phyloP scores from a whole-genome alignment of 64 coral and sea anemone genomes.

The Stylophora pistillata region DNA sequence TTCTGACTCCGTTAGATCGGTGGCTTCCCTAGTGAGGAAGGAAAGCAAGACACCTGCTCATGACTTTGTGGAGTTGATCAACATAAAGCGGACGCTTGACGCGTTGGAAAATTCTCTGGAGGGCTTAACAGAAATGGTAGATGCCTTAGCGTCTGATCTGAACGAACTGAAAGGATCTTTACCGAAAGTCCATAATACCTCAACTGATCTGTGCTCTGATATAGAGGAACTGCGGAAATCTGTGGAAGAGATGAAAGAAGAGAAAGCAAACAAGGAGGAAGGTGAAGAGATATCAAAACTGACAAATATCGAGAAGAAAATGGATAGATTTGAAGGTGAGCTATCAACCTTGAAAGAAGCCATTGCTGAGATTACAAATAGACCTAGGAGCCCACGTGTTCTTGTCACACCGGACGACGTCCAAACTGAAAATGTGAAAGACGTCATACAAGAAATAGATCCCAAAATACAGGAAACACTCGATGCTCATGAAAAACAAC shows the following conservation, averaged over 20 bases:
- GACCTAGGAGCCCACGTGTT: too few species aligned
- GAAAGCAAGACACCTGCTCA: conserved; percentile 83
- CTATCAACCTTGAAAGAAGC: neutral
- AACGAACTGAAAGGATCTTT: conserved; percentile 56
- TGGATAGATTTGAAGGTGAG: conserved; percentile 50
- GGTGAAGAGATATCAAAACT: conserved; percentile 21
- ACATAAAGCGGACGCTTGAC: conserved; percentile 71
- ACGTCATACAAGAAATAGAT: neutral
- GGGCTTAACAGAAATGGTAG: conserved; percentile 70
- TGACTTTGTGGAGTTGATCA: conserved; percentile 74
- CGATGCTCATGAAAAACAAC: neutral
- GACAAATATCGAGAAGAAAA: conserved; percentile 2
- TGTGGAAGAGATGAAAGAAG: conserved; percentile 14
- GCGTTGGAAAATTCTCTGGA: conserved; percentile 73
- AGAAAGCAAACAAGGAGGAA: neutral
- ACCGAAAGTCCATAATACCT: neutral
- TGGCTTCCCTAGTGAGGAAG: conserved; percentile 64
- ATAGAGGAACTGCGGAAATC: conserved; percentile 33
- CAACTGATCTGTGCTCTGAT: neutral
- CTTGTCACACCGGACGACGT: neutral
- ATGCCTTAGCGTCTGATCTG: conserved; percentile 65
- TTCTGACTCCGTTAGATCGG: conserved; percentile 16
- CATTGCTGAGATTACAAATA: conserved; percentile 1
- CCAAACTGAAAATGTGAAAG: neutral
- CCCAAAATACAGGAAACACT: neutral